phyloP scores from a whole-genome alignment of 2,888 invertebrate genomes.

The Sarcophaga rosellei region DNA sequence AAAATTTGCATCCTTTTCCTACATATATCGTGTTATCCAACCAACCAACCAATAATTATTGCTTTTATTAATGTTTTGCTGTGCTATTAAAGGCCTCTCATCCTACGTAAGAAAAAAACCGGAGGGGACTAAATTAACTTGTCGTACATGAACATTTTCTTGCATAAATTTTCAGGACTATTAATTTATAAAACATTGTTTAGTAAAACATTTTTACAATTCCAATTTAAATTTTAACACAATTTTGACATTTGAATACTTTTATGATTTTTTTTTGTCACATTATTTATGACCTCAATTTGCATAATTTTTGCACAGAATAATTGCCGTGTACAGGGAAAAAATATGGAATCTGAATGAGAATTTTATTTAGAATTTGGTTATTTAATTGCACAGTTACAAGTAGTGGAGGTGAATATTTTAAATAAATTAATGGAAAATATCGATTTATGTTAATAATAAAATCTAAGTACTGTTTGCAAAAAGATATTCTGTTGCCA shows the following conservation, averaged over 20 bases:
- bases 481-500: no score
- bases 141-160: slow-evolving; percentile 16
- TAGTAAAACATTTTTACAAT: slow-evolving; percentile 18
- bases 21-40: slow-evolving; percentile 7
- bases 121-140: background rate
- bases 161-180: slow-evolving; percentile 55
- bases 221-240: slow-evolving; percentile 41
- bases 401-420: no score
- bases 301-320: slow-evolving; percentile 57
- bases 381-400: background rate
- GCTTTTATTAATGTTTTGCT: slow-evolving; percentile 38
- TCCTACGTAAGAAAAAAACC: background rate
- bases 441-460: no score
- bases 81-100: background rate
- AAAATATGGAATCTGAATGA: no score
- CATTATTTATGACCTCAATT: slow-evolving; percentile 46
- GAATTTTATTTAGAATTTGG: background rate
- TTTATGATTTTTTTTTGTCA: background rate
- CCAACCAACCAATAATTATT: slow-evolving; percentile 33
- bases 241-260: slow-evolving; percentile 34
- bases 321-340: background rate
- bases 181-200: slow-evolving; percentile 45
- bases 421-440: no score
- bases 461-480: no score
- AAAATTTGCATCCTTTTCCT: slow-evolving; percentile 77